Conservation (phyloP, 2,113 vertebrate species). For the Pelecanoides urinatrix region DNA sequence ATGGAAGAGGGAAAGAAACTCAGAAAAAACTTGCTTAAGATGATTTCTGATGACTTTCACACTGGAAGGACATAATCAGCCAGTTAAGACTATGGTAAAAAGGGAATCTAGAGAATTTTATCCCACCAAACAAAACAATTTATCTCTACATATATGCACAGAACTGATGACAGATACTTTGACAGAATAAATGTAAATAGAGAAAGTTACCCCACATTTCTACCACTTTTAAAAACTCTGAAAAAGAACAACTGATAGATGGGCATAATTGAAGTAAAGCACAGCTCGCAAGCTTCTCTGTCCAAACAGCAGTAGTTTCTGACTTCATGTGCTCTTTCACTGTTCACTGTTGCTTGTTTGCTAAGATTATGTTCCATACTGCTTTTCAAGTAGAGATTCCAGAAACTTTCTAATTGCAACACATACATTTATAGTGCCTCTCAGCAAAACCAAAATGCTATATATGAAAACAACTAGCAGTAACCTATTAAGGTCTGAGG, state of each 20-base stretch:
- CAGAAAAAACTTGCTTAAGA: background rate
- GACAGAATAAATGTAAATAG: background rate
- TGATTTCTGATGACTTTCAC: background rate
- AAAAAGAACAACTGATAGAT: background rate
- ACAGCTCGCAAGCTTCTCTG: background rate
- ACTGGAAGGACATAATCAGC: background rate
- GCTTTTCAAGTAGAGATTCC: background rate
- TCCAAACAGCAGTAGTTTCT: background rate
- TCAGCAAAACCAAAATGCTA: background rate
- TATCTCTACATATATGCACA: background rate
- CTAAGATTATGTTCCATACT: background rate
- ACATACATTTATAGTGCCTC: background rate
- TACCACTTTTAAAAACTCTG: background rate
- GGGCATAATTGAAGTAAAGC: background rate
- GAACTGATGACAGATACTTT: background rate
- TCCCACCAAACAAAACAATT: background rate
- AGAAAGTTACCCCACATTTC: background rate
- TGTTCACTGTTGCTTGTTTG: background rate
- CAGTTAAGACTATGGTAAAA: background rate
- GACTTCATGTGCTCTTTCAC: background rate
- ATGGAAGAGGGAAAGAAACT: background rate
- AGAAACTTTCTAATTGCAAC: background rate
- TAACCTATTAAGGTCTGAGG: background rate
- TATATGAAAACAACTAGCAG: background rate
- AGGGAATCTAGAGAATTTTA: background rate